A percentile compares a stretch with the other conserved stretches of the same genome.
phyloP scores from a whole-genome alignment of 2,113 vertebrate genomes.

The Cryptomyrus ogoouensis region DNA sequence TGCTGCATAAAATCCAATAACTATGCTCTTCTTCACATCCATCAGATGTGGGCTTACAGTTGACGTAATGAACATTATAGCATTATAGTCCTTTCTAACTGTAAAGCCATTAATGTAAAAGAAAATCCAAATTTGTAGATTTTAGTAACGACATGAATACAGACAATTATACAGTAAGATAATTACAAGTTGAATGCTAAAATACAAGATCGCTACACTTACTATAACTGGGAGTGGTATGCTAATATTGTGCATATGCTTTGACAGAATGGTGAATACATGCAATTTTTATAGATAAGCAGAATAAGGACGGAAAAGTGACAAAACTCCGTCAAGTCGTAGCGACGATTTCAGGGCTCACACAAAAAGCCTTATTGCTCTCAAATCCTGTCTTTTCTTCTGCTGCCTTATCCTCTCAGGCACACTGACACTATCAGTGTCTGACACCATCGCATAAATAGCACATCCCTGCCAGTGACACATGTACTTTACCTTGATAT shows the following conservation, averaged over 20 bases:
- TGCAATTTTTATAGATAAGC: not conserved
- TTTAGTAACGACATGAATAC: not conserved
- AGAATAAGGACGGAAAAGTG: conserved; percentile 25
- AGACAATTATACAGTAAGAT: not conserved
- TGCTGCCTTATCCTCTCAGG: conserved; percentile 40
- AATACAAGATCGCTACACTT: not conserved
- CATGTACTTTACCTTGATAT: conserved; percentile 37
- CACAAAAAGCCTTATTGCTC: conserved; percentile 40
- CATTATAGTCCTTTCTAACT: not conserved
- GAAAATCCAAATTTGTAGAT: not conserved
- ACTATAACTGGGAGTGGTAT: not conserved
- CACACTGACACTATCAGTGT: conserved; percentile 44
- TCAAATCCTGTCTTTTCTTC: conserved; percentile 43
- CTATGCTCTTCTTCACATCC: not conserved
- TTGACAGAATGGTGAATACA: not conserved
- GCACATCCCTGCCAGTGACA: conserved; percentile 37
- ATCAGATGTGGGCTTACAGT: not conserved
- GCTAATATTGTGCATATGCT: not conserved
- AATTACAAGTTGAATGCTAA: not conserved
- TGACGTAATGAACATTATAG: not conserved
- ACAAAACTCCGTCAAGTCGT: conserved; percentile 24
- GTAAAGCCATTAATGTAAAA: not conserved
- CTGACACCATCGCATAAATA: conserved; percentile 47
- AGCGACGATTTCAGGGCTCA: conserved; percentile 33
- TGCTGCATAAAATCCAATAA: conserved; percentile 7